A percentile compares a stretch with the other conserved stretches of the same genome.
Evolutionary conservation across 2,113 vertebrate genomes (phyloP).

Genomic region (Chaenocephalus aceratus): DNA sequence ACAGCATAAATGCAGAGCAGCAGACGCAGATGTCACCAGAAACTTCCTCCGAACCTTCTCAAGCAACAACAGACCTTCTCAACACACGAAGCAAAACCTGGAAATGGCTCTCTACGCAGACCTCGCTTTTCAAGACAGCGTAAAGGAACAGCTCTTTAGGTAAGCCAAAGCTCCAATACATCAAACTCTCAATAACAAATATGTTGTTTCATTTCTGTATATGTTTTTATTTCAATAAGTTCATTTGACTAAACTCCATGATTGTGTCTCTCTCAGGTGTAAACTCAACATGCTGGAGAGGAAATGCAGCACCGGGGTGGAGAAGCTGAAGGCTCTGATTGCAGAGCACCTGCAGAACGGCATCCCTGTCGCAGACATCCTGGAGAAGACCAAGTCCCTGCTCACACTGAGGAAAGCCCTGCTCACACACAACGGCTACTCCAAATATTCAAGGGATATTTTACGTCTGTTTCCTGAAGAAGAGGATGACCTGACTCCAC

Average conservation of each 20-base stretch:
- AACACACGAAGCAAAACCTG: slow-evolving; percentile 12
- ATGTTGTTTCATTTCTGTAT: neutral
- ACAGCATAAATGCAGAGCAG: slow-evolving; percentile 74
- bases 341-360: slow-evolving; percentile 78
- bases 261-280: slow-evolving; percentile 69
- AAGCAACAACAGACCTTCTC: slow-evolving; percentile 2
- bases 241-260: neutral
- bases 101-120: slow-evolving; percentile 78
- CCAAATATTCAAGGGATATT: slow-evolving; percentile 81
- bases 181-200: neutral
- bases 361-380: slow-evolving; percentile 75
- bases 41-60: slow-evolving; percentile 17
- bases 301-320: slow-evolving; percentile 79
- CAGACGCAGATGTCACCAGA: slow-evolving; percentile 35
- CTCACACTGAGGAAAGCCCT: slow-evolving; percentile 81
- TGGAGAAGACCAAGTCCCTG: slow-evolving; percentile 82
- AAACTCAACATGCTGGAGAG: slow-evolving; percentile 81
- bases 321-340: slow-evolving; percentile 79
- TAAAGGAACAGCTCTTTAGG: slow-evolving; percentile 81
- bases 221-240: neutral
- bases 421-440: slow-evolving; percentile 80
- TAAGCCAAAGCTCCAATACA: slow-evolving; percentile 30
- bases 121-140: slow-evolving; percentile 76
- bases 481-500: slow-evolving; percentile 75
- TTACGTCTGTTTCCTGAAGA: slow-evolving; percentile 75